Percentiles rank a stretch among this genome's conserved stretches.
Conservation (phyloP, 2,797 vertebrate species). For the Anguilla pacifica region DNA sequence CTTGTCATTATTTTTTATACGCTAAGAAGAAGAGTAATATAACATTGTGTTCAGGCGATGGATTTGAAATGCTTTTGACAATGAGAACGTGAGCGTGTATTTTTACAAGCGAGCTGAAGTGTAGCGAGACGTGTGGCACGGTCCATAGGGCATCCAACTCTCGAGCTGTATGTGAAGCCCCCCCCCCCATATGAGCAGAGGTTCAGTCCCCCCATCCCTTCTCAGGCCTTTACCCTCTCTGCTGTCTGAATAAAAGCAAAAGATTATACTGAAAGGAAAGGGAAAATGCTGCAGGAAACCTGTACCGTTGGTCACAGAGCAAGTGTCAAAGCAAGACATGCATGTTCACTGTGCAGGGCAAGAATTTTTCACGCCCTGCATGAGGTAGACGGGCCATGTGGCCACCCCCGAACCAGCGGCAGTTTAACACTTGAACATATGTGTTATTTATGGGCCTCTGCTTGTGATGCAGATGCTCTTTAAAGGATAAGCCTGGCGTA, state of each 20-base stretch:
- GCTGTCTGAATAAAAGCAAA: background rate
- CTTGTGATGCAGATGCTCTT: background rate
- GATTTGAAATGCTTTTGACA: no score
- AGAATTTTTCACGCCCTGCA: background rate
- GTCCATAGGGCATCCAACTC: no score
- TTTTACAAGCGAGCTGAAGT: background rate
- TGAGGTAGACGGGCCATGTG: background rate
- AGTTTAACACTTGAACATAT: background rate
- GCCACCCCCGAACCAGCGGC: background rate
- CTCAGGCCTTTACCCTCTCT: background rate
- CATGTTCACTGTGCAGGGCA: background rate
- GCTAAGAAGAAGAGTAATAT: background rate
- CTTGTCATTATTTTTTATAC: background rate
- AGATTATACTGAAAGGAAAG: background rate
- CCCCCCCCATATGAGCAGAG: background rate
- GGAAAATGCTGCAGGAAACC: background rate
- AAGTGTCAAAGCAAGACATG: background rate
- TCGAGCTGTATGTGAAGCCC: background rate
- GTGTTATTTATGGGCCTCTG: background rate
- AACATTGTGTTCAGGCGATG: background rate
- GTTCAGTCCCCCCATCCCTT: background rate
- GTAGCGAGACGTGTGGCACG: no score
- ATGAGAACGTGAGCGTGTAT: background rate
- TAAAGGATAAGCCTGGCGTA: no score
- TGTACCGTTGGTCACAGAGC: background rate